phyloP scores from a whole-genome alignment of 2,888 invertebrate genomes.

The Amiota minor region DNA sequence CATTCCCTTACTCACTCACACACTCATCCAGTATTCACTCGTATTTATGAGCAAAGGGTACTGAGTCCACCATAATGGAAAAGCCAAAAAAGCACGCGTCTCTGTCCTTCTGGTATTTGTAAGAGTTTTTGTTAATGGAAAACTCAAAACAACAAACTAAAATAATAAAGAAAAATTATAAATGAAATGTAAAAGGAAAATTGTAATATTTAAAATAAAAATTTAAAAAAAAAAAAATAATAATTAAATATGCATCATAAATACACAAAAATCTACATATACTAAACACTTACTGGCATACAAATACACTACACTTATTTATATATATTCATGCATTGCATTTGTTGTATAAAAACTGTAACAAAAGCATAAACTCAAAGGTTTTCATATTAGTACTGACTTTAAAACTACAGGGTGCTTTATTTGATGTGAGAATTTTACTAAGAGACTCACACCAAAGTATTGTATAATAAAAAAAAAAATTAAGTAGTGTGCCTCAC shows the following conservation, averaged over 20 bases:
- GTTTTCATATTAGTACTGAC: background rate
- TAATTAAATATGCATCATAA: constrained; percentile 37
- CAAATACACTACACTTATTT: background rate
- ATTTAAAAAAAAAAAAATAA: constrained; percentile 19
- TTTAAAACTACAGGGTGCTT: constrained; percentile 10
- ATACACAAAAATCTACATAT: constrained; percentile 5
- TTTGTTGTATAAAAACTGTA: background rate
- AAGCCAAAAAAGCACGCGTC: too few species aligned
- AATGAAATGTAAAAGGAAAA: constrained; percentile 29
- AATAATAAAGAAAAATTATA: constrained; percentile 19
- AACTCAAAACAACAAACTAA: constrained; percentile 35
- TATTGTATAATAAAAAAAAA: too few species aligned
- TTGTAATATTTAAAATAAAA: constrained; percentile 23
- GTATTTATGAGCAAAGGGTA: too few species aligned
- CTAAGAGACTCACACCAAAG: too few species aligned
- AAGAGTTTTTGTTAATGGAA: too few species aligned
- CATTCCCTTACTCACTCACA: too few species aligned
- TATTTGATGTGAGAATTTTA: background rate
- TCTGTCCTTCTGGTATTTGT: too few species aligned
- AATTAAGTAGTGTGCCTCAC: too few species aligned
- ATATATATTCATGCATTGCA: background rate
- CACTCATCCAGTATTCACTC: too few species aligned
- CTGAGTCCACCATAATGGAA: too few species aligned
- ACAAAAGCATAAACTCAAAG: background rate
- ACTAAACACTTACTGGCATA: background rate